Percentiles rank a stretch among this genome's conserved stretches.
Conservation (phyloP, 2,113 vertebrate species). For the Diphyllodes magnificus region DNA sequence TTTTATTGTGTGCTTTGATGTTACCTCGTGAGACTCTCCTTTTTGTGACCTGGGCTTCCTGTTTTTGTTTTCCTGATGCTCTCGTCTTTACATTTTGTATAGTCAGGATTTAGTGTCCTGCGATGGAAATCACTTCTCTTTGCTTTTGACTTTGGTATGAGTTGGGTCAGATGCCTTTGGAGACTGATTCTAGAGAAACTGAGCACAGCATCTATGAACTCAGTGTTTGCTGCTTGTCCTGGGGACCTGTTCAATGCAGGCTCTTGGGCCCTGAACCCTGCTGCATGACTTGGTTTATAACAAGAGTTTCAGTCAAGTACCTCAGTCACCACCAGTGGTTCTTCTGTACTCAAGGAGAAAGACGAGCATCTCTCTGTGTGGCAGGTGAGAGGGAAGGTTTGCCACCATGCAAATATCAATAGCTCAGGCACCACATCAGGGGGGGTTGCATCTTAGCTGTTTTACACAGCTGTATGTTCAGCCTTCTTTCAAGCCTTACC, state of each 20-base stretch:
- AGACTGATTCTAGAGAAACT: background rate
- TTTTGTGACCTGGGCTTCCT: background rate
- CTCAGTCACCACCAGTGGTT: background rate
- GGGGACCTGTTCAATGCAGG: accelerated
- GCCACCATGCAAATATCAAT: background rate
- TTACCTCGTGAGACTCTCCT: background rate
- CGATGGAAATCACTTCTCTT: background rate
- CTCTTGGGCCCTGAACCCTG: background rate
- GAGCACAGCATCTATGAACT: background rate
- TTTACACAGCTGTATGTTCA: background rate
- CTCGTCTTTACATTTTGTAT: background rate
- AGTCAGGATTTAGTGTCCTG: background rate
- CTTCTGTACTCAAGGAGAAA: background rate
- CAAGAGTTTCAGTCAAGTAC: background rate
- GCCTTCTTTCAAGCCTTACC: background rate
- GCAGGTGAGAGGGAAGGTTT: background rate
- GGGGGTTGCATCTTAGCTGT: background rate
- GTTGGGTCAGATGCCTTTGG: background rate
- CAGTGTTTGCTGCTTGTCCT: background rate
- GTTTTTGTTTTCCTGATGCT: background rate
- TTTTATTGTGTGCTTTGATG: background rate
- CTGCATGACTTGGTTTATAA: background rate
- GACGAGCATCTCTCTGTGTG: background rate
- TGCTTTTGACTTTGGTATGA: background rate
- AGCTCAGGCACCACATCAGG: background rate